These are phyloP conservation scores for Phthorimaea operculella DNA, from an alignment of 1,140 invertebrate genomes.

Conservation along the genomic window DNA sequence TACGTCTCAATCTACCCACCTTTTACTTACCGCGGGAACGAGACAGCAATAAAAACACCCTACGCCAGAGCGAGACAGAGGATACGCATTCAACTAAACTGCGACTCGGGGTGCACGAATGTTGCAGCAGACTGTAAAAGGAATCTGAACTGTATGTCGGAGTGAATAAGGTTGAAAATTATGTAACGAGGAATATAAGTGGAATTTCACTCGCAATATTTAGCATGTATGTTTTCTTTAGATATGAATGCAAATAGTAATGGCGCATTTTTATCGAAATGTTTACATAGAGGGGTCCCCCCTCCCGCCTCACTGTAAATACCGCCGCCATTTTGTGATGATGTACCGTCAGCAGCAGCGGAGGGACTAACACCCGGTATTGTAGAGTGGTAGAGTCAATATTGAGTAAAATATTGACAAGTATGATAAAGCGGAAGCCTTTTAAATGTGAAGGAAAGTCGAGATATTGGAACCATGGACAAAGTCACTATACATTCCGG, in stretches of 20 bases:
- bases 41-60: constrained; percentile 18
- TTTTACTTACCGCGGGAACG: constrained; percentile 52
- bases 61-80: constrained; percentile 18
- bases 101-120: constrained; percentile 29
- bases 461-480: too few species aligned
- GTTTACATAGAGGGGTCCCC: constrained; percentile 60
- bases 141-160: not conserved
- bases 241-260: constrained; percentile 68
- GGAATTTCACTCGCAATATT: constrained; percentile 46
- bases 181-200: constrained; percentile 1
- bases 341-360: constrained; percentile 45
- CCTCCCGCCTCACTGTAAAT: constrained; percentile 27
- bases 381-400: not conserved
- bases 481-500: too few species aligned
- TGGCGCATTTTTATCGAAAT: constrained; percentile 66
- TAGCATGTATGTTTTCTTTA: constrained; percentile 67
- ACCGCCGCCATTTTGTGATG: constrained; percentile 52
- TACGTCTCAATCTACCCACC: constrained; percentile 63
- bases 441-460: too few species aligned
- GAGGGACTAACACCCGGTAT: not conserved
- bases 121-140: not conserved
- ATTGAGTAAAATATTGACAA: too few species aligned
- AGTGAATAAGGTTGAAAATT: constrained; percentile 22
- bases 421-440: too few species aligned
- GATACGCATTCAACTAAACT: constrained; percentile 39